phyloP scores from a whole-genome alignment of 1,140 invertebrate genomes.

The Trichonephila clavata region DNA sequence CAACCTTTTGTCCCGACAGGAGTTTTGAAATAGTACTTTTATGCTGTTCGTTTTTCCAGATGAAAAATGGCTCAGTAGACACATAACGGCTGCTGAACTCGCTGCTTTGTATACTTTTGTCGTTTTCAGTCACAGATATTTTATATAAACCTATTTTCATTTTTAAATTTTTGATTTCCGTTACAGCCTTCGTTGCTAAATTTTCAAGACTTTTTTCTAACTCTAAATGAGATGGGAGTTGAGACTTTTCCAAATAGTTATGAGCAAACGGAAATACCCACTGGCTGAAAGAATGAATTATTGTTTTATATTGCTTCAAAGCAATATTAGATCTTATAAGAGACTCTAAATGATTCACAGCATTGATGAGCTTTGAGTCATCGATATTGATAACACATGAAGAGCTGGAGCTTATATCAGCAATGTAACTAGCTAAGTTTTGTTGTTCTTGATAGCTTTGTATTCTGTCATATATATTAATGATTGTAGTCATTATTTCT shows the following conservation, averaged over 20 bases:
- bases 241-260: not conserved
- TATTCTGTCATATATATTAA: slow-evolving; percentile 8
- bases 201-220: not conserved
- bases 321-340: not conserved
- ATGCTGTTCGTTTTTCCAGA: slow-evolving; percentile 6
- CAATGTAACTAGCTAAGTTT: slow-evolving; percentile 5
- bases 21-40: not conserved
- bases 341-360: not conserved
- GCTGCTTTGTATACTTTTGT: not conserved
- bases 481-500: not conserved
- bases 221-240: not conserved
- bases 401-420: not conserved
- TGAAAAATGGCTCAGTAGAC: not conserved
- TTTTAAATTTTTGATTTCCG: not conserved
- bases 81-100: slow-evolving; percentile 16
- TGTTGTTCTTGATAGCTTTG: slow-evolving; percentile 36
- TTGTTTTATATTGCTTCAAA: not conserved
- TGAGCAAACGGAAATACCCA: slow-evolving; percentile 43
- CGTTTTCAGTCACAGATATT: not conserved
- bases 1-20: not conserved
- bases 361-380: not conserved
- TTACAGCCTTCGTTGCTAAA: not conserved
- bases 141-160: not conserved
- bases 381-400: not conserved
- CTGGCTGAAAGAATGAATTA: slow-evolving; percentile 16